These are phyloP conservation scores for Orchestes rusci DNA, from an alignment of 2,888 invertebrate genomes.

Conservation along the genomic window DNA sequence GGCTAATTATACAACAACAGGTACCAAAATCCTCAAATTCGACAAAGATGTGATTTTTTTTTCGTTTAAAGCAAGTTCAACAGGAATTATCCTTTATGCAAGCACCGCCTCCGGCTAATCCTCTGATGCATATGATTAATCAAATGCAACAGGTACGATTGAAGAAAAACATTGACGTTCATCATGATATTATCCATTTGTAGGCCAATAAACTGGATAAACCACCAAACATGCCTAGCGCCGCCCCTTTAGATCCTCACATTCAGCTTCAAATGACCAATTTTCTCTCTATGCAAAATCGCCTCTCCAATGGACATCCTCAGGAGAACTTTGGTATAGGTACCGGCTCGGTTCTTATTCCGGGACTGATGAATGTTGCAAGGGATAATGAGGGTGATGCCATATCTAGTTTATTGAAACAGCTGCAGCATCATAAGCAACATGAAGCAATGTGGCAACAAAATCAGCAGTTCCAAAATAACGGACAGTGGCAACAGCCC, in stretches of 20 bases:
- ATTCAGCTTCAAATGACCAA: conserved; percentile 47
- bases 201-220: conserved; percentile 41
- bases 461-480: conserved; percentile 36
- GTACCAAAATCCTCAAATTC: too few species aligned
- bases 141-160: conserved; percentile 48
- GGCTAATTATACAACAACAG: conserved; percentile 45
- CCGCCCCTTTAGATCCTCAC: conserved; percentile 43
- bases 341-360: too few species aligned
- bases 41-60: too few species aligned
- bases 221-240: conserved; percentile 33
- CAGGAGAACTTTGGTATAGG: background rate
- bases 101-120: conserved; percentile 43
- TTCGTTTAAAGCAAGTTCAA: conserved; percentile 29
- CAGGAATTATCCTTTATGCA: conserved; percentile 40
- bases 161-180: conserved; percentile 2
- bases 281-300: conserved; percentile 41
- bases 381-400: too few species aligned
- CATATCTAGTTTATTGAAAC: conserved; percentile 47
- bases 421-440: conserved; percentile 38
- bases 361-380: too few species aligned
- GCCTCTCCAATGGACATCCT: conserved; percentile 31
- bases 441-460: conserved; percentile 31
- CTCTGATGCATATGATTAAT: conserved; percentile 50
- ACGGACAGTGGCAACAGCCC: conserved; percentile 18
- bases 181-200: conserved; percentile 11